phyloP scores from a whole-genome alignment of 2,113 vertebrate species.

The Phyllopteryx taeniolatus region DNA sequence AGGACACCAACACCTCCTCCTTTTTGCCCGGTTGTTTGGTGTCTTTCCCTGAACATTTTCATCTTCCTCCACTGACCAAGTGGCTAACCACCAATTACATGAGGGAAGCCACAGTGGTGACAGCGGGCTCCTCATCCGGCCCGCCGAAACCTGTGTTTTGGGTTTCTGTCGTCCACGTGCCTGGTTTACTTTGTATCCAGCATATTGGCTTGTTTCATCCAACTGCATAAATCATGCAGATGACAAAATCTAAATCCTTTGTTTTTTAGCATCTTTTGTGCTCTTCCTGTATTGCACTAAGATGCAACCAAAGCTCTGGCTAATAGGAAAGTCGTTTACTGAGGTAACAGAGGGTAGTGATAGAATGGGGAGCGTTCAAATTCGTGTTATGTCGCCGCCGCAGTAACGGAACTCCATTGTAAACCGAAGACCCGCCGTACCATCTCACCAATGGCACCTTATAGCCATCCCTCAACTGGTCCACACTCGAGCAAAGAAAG shows the following conservation, averaged over 20 bases:
- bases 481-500: too few species aligned
- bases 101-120: constrained; percentile 57
- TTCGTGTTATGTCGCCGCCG: too few species aligned
- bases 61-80: constrained; percentile 51
- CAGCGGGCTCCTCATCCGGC: constrained; percentile 32
- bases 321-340: too few species aligned
- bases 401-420: too few species aligned
- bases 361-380: too few species aligned
- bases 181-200: constrained; percentile 38
- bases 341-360: too few species aligned
- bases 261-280: neutral
- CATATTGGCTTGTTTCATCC: constrained; percentile 5
- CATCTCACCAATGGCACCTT: too few species aligned
- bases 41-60: constrained; percentile 32
- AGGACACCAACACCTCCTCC: constrained; percentile 16
- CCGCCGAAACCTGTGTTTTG: constrained; percentile 55
- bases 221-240: neutral
- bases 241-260: neutral
- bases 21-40: constrained; percentile 14
- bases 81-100: constrained; percentile 61
- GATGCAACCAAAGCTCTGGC: too few species aligned
- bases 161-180: constrained; percentile 23
- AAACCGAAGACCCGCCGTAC: too few species aligned
- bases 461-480: too few species aligned
- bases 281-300: too few species aligned